phyloP scores from a whole-genome alignment of 2,797 vertebrate genomes.

The Oreochromis grahami region DNA sequence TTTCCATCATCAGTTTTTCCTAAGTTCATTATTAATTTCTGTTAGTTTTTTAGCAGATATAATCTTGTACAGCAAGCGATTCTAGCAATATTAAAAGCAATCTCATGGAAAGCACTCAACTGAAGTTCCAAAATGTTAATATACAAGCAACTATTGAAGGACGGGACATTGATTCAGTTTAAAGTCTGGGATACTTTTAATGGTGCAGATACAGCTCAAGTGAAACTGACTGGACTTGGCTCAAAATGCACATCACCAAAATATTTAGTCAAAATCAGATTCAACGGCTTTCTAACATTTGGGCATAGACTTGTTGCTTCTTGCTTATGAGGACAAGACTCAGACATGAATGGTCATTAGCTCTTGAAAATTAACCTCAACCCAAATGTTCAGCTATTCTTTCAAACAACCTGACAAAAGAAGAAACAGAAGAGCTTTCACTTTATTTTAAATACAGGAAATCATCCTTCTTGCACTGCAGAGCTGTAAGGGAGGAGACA shows the following conservation, averaged over 20 bases:
- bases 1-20: too few species aligned
- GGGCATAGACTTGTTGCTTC: neutral
- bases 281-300: neutral
- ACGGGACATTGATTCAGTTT: neutral
- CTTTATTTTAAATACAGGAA: neutral
- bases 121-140: neutral
- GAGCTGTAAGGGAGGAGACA: neutral
- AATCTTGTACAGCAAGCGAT: too few species aligned
- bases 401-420: neutral
- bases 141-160: neutral
- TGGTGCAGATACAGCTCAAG: neutral
- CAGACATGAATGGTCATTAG: neutral
- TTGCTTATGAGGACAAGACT: neutral
- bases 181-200: neutral
- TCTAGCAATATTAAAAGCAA: neutral
- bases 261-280: neutral
- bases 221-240: neutral
- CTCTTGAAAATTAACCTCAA: neutral
- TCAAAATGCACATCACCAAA: neutral
- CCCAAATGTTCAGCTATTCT: neutral
- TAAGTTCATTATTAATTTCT: too few species aligned
- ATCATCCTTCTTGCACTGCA: neutral
- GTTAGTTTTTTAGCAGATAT: too few species aligned
- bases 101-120: neutral
- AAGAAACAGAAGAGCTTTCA: neutral